Conservation (phyloP, 2,888 invertebrate genomes). For the Pemphredon lugubris region DNA sequence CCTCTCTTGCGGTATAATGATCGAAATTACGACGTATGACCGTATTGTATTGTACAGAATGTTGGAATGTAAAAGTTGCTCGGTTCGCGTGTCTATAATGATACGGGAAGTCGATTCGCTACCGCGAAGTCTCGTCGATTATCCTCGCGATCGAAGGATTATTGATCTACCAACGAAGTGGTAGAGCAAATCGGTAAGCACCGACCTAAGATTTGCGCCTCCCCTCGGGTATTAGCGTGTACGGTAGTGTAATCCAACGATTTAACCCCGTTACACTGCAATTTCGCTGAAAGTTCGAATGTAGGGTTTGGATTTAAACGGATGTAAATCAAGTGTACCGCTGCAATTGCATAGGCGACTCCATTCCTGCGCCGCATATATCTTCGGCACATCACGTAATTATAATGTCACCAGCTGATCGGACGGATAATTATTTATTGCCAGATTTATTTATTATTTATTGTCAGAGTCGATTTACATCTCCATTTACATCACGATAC, state of each 20-base stretch:
- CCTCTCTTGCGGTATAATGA: too few species aligned
- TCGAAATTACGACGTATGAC: too few species aligned
- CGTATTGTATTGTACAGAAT: too few species aligned
- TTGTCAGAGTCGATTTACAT: too few species aligned
- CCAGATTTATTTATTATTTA: too few species aligned
- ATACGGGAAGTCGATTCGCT: too few species aligned
- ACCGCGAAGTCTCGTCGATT: neutral
- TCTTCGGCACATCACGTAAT: conserved; percentile 37
- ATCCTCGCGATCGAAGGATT: neutral
- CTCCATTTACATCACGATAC: too few species aligned
- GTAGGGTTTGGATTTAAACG: conserved; percentile 13
- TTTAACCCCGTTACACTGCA: conserved; percentile 30
- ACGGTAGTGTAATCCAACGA: conserved; percentile 27
- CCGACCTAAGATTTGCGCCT: neutral
- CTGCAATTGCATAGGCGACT: conserved; percentile 21
- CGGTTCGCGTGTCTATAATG: too few species aligned
- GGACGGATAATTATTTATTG: conserved; percentile 30
- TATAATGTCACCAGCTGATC: conserved; percentile 36
- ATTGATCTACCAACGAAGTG: conserved; percentile 1
- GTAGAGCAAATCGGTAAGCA: neutral
- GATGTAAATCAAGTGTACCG: conserved; percentile 38
- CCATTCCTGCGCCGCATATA: conserved; percentile 8
- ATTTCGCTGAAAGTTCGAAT: conserved; percentile 22
- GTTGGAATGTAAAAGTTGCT: too few species aligned
- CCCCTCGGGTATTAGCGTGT: neutral